Conservation (phyloP, 2,888 invertebrate species). For the Himalopsyche kuldschensis region DNA sequence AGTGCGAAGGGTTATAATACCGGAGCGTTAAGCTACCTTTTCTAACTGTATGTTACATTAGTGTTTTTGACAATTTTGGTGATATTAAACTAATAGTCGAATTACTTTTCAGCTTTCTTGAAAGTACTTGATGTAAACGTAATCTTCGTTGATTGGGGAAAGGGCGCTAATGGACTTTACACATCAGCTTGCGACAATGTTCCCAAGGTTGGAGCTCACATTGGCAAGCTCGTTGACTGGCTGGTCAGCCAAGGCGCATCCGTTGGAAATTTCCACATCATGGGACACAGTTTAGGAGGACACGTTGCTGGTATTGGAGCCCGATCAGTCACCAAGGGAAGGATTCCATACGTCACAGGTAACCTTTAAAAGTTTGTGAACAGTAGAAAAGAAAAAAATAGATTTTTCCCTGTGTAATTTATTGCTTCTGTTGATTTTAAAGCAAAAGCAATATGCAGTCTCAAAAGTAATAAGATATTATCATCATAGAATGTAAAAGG, state of each 20-base stretch:
- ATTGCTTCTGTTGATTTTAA: neutral
- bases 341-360: constrained; percentile 24
- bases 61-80: too few relatives aligned
- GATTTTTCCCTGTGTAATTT: neutral
- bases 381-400: neutral
- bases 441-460: too few relatives aligned
- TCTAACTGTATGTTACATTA: too few relatives aligned
- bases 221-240: constrained; percentile 26
- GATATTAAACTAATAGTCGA: too few relatives aligned
- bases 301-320: constrained; percentile 31
- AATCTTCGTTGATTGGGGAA: constrained; percentile 30
- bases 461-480: too few relatives aligned
- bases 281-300: constrained; percentile 35
- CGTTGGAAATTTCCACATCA: constrained; percentile 23
- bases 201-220: constrained; percentile 3
- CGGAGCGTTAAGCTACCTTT: too few relatives aligned
- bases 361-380: neutral
- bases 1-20: too few relatives aligned
- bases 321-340: constrained; percentile 24
- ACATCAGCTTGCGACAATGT: constrained; percentile 20
- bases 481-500: too few relatives aligned
- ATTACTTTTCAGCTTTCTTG: constrained; percentile 23
- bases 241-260: constrained; percentile 11
- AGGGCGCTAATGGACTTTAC: constrained; percentile 21
- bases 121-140: constrained; percentile 25